Conservation (phyloP, 2,888 invertebrate genomes). For the Ecdyonurus torrentis region DNA sequence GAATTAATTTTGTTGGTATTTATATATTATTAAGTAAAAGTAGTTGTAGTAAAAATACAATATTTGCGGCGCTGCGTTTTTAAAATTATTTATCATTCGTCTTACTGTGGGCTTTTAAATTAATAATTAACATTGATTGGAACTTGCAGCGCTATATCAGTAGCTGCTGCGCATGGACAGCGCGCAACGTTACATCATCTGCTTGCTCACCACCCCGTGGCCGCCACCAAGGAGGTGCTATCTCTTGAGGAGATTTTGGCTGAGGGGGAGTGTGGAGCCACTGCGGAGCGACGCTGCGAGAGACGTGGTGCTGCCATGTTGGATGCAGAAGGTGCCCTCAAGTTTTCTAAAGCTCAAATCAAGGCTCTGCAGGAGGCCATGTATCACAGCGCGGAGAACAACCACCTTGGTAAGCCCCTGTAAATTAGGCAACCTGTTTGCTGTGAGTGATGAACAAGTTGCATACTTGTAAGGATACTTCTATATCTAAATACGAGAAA, state of each 20-base stretch:
- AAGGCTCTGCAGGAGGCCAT: conserved; percentile 80
- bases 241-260: conserved; percentile 81
- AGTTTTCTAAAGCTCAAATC: conserved; percentile 63
- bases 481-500: too few relatives aligned
- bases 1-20: too few relatives aligned
- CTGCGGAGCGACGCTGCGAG: conserved; percentile 24
- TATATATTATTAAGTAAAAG: too few relatives aligned
- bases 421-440: too few relatives aligned
- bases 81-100: too few relatives aligned
- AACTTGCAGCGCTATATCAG: conserved; percentile 55
- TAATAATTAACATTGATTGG: too few relatives aligned
- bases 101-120: too few relatives aligned
- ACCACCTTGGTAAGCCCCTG: conserved; percentile 56
- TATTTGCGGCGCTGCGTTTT: too few relatives aligned
- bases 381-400: conserved; percentile 87
- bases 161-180: conserved; percentile 79
- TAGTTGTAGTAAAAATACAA: too few relatives aligned
- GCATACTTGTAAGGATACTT: too few relatives aligned
- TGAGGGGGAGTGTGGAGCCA: conserved; percentile 41
- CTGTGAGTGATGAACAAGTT: too few relatives aligned
- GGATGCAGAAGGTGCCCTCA: conserved; percentile 24
- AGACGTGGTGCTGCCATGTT: conserved; percentile 22
- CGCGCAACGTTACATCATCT: conserved; percentile 59
- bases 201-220: conserved; percentile 40
- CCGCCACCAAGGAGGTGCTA: conserved; percentile 52